Evolutionary conservation across 2,797 vertebrate species (phyloP), one percentile per base, ranked within the genome.

Genomic region (Pseudochaenichthys georgianus): DNA sequence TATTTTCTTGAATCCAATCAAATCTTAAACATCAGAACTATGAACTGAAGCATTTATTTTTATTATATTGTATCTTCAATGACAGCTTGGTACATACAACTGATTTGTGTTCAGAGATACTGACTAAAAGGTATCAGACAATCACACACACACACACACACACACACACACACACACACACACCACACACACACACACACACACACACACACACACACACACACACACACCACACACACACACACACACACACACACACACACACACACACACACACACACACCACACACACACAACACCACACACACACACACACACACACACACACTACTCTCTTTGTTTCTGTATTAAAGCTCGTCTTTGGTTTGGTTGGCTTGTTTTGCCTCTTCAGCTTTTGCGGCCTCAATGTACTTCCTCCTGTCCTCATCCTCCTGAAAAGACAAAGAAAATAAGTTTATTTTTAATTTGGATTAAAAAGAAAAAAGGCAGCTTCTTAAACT

Each of bases 341-440:
- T 66, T 28, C 4, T 5, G 5, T 38, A 57, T 88, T 86, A 94
- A 81, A 94, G 91, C 80, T 94, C 93, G 0, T 92, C 89, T 81
- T 91, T 93, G 5, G 46, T 64, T 68, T 90, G 5, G 13, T 76
- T 72, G 13, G 17, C 73, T 28, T 77, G 75, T 81, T 84, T 81
- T 51, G 80, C 87, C 13, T 90, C 87, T 58, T 93, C 90, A 47
- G 75, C 87, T 84, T 88, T 87, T 12, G 82, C 8, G 1, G 86
- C 54, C 55, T 92, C 83, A 0, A 76, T 75, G 75, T 92, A 94
- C 66, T 90, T 88, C 81, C 19, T 92, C 74, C 90, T 89, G 76
- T 89, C 88, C 66, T 93, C 89, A 63, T 93, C 89, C 78, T 93
- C 93, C 90, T 92, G 72, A 9, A 83, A 63, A 69, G 68, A 80